phyloP scores from a whole-genome alignment of 2,797 vertebrate genomes.

The Carduelis carduelis region DNA sequence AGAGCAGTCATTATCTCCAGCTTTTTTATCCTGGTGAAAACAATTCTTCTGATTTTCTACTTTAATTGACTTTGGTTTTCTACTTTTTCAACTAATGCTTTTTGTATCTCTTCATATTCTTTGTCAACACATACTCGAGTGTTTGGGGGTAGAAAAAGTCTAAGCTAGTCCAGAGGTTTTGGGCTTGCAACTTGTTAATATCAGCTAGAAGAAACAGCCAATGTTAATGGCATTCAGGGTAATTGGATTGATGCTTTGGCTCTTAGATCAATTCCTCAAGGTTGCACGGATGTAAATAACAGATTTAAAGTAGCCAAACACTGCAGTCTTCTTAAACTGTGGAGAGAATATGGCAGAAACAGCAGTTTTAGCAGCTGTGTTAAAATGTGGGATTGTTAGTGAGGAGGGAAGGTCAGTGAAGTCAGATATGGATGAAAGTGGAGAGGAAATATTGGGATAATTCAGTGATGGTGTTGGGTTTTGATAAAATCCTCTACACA shows the following conservation, averaged over 20 bases:
- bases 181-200: not conserved
- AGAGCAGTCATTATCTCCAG: not conserved
- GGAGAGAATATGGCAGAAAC: not conserved
- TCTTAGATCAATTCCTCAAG: not conserved
- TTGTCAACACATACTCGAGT: fast-evolving
- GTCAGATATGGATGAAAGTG: not conserved
- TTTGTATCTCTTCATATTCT: not conserved
- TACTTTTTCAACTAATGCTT: not conserved
- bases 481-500: not conserved
- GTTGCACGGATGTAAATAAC: not conserved
- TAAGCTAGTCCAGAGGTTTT: not conserved
- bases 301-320: not conserved
- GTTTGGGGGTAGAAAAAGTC: too few relatives aligned
- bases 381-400: not conserved
- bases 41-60: not conserved
- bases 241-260: not conserved
- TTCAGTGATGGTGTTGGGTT: not conserved
- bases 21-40: not conserved
- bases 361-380: not conserved
- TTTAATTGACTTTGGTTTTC: not conserved
- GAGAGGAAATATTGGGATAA: not conserved
- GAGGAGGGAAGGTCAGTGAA: not conserved
- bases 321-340: not conserved
- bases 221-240: not conserved
- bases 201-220: not conserved